A percentile compares a stretch with the other conserved stretches of the same genome.
Conservation (phyloP, 2,888 invertebrate species). For the Heteromurus nitidus region DNA sequence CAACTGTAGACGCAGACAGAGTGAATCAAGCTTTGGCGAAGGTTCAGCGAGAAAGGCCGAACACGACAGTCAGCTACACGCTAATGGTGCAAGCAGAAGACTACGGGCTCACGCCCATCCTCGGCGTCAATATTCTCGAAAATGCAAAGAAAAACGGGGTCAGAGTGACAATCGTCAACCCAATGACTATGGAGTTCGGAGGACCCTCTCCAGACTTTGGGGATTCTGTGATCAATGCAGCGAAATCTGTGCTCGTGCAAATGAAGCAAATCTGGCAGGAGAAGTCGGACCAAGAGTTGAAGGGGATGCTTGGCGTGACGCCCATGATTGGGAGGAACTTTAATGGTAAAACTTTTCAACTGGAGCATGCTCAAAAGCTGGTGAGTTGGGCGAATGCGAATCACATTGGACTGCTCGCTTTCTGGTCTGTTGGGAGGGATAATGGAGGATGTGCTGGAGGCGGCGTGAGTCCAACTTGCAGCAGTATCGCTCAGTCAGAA, state of each 20-base stretch:
- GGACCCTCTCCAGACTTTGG: constrained; percentile 66
- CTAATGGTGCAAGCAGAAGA: constrained; percentile 72
- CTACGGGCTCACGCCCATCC: constrained; percentile 69
- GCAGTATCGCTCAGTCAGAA: constrained; percentile 59
- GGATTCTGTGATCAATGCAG: constrained; percentile 66
- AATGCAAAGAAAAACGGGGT: constrained; percentile 69
- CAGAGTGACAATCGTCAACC: constrained; percentile 69
- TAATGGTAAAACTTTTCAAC: constrained; percentile 63
- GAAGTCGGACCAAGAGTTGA: constrained; percentile 63
- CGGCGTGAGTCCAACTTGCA: constrained; percentile 66
- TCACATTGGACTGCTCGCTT: constrained; percentile 68
- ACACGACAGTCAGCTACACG: constrained; percentile 69
- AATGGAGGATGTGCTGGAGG: constrained; percentile 65
- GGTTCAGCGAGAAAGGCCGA: constrained; percentile 69
- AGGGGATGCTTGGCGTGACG: constrained; percentile 70
- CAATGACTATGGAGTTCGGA: constrained; percentile 71
- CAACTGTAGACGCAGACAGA: constrained; percentile 65
- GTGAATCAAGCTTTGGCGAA: constrained; percentile 69
- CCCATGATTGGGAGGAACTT: constrained; percentile 72
- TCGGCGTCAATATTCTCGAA: constrained; percentile 65
- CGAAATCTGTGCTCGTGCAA: constrained; percentile 60
- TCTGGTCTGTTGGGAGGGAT: constrained; percentile 70
- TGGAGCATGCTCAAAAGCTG: constrained; percentile 57
- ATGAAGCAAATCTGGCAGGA: constrained; percentile 72
- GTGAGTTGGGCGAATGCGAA: constrained; percentile 70